phyloP scores from a whole-genome alignment of 2,888 invertebrate species.

The Metacarcinus magister region DNA sequence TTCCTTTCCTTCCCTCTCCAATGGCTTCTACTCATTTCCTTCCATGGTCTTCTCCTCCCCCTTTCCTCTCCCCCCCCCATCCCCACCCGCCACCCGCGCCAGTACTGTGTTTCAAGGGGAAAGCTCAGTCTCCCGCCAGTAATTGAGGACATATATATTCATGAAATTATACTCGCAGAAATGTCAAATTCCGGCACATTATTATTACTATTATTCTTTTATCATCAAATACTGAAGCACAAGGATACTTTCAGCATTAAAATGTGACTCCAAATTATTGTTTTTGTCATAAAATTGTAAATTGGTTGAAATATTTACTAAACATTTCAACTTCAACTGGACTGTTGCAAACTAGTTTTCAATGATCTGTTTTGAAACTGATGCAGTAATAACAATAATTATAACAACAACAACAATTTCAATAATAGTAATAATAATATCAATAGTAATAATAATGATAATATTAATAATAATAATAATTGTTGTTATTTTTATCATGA shows the following conservation, averaged over 20 bases:
- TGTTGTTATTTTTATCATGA: no score
- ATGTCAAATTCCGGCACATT: slow-evolving; percentile 12
- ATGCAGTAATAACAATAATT: not conserved
- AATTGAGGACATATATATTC: slow-evolving; percentile 29
- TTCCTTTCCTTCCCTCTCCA: not conserved
- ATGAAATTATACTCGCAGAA: not conserved
- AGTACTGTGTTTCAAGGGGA: slow-evolving; percentile 38
- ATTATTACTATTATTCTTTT: not conserved
- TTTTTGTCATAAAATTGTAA: not conserved
- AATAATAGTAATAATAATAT: not conserved
- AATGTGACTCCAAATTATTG: not conserved
- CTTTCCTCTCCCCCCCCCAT: not conserved
- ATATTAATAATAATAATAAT: not conserved
- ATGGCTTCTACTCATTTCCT: not conserved
- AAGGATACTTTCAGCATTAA: not conserved
- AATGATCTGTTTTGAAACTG: not conserved
- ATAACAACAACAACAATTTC: not conserved
- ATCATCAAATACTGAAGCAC: not conserved
- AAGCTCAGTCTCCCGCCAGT: not conserved
- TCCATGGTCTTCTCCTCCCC: not conserved
- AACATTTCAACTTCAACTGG: not conserved
- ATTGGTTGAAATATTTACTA: not conserved
- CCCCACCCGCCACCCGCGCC: not conserved
- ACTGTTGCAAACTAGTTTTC: not conserved
- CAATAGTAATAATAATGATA: not conserved